Conservation (phyloP, 2,113 vertebrate genomes). For the Cariama cristata region DNA sequence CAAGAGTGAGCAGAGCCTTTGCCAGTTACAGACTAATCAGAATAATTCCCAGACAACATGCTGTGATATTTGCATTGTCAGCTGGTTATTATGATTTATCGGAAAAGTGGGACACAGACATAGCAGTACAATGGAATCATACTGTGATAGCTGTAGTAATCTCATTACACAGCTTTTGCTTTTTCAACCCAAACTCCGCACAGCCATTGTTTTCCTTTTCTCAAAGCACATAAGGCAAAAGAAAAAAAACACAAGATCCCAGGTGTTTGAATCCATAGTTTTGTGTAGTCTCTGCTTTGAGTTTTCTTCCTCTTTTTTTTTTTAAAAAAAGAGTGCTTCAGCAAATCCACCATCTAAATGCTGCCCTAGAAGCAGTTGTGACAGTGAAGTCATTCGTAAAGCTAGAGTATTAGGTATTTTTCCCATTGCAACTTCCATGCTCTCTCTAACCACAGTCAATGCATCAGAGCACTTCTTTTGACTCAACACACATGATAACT, state of each 20-base stretch:
- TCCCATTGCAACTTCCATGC: rapidly evolving
- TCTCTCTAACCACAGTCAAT: not conserved
- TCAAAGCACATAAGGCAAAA: not conserved
- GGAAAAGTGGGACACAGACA: not conserved
- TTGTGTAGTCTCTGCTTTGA: not conserved
- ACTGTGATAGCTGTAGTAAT: not conserved
- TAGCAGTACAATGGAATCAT: not conserved
- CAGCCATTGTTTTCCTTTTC: not conserved
- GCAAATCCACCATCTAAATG: not conserved
- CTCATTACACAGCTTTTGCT: not conserved
- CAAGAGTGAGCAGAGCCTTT: not conserved
- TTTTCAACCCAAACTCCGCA: slow-evolving; percentile 4
- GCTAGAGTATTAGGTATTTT: not conserved
- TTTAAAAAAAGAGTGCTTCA: rapidly evolving
- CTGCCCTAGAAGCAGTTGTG: not conserved
- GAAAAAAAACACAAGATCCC: not conserved
- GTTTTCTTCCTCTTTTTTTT: not conserved
- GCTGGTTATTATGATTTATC: slow-evolving; percentile 46
- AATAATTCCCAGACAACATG: slow-evolving; percentile 19
- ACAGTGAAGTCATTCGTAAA: not conserved
- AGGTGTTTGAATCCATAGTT: not conserved
- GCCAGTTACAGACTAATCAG: not conserved
- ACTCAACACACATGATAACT: not conserved
- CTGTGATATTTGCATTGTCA: slow-evolving; percentile 46
- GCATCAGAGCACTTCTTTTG: not conserved